Evolutionary conservation across 2,888 invertebrate genomes (phyloP).

Genomic region (Callosobruchus maculatus): DNA sequence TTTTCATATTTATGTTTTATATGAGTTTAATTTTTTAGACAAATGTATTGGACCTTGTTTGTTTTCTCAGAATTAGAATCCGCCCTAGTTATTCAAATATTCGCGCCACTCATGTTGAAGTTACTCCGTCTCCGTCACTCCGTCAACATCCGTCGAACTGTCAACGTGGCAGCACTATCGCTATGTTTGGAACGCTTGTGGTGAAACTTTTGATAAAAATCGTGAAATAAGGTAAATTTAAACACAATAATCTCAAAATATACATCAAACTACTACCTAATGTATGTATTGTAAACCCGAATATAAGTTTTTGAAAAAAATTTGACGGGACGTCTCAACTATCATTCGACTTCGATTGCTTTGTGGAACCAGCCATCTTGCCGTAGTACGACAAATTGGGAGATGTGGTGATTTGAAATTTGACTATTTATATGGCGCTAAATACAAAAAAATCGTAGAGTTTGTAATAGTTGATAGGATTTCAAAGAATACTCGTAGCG

Average conservation of each 20-base stretch:
- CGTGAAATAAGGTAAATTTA: conserved; percentile 30
- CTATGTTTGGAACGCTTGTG: conserved; percentile 37
- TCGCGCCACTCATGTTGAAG: conserved; percentile 26
- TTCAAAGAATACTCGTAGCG: not conserved
- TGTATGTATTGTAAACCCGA: conserved; percentile 14
- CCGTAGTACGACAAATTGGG: conserved; percentile 4
- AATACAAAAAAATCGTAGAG: conserved; percentile 23
- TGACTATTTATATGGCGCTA: conserved; percentile 29
- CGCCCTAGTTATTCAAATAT: conserved; percentile 15
- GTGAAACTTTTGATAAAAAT: conserved; percentile 33
- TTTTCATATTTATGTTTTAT: no score
- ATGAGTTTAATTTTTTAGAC: no score
- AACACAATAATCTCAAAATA: conserved; percentile 19
- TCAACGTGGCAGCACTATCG: conserved; percentile 35
- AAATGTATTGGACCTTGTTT: no score
- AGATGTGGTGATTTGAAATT: conserved; percentile 12
- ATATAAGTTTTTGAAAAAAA: conserved; percentile 25
- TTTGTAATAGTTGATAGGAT: conserved; percentile 3
- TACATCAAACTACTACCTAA: conserved; percentile 8
- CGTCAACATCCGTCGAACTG: conserved; percentile 8
- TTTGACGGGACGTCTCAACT: conserved; percentile 22
- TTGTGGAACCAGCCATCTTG: conserved; percentile 36
- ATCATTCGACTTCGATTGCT: conserved; percentile 28
- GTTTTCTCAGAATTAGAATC: no score
- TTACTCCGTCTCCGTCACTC: not conserved